phyloP scores from a whole-genome alignment of 64 coral and sea anemone genomes.

The Stylophora pistillata region DNA sequence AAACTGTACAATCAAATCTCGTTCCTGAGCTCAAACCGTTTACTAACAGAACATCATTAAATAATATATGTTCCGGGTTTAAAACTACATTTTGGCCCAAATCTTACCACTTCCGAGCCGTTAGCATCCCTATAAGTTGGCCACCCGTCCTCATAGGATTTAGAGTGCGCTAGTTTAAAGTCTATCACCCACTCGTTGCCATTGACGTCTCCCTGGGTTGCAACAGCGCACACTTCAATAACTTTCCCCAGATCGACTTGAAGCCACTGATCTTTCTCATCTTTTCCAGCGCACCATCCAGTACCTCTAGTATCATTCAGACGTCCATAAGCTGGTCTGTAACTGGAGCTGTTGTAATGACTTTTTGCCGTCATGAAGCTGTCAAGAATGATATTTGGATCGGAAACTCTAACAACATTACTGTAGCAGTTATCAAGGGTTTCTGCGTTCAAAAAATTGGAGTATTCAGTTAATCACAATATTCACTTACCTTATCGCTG shows the following conservation, averaged over 20 bases:
- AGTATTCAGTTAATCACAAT: too few species aligned
- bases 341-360: not conserved
- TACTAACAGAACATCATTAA: too few species aligned
- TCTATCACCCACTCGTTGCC: not conserved
- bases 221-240: constrained; percentile 16
- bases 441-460: too few species aligned
- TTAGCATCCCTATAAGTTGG: not conserved
- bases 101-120: not conserved
- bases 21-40: too few species aligned
- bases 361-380: not conserved
- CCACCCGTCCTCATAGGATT: not conserved
- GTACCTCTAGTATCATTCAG: not conserved
- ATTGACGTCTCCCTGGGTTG: constrained; percentile 8
- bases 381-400: not conserved
- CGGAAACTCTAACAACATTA: not conserved
- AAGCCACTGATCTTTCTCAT: not conserved
- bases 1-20: too few species aligned
- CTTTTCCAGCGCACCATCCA: constrained; percentile 7
- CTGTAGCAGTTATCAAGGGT: not conserved
- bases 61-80: too few species aligned
- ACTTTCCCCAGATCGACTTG: constrained; percentile 24
- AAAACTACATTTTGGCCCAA: too few species aligned
- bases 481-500: too few species aligned
- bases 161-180: not conserved
- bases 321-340: not conserved